phyloP scores from a whole-genome alignment of 2,797 vertebrate species.

The Lerista edwardsae region DNA sequence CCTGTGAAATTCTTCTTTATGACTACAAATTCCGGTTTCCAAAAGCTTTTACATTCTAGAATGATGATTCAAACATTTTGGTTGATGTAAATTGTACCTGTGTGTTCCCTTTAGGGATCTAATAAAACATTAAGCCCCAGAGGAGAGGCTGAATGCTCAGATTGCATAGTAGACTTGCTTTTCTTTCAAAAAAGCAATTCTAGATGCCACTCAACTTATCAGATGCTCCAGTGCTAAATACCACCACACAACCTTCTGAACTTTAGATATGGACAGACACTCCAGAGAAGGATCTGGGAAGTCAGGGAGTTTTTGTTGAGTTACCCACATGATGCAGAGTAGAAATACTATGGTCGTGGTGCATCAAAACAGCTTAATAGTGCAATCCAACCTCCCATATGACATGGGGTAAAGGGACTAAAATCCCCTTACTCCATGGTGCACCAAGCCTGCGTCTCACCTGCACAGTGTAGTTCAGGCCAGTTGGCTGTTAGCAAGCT shows the following conservation, averaged over 20 bases:
- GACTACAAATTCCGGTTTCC: neutral
- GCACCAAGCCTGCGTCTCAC: no score
- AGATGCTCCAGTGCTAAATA: neutral
- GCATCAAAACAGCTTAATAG: neutral
- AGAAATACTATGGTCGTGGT: no score
- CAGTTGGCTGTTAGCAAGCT: no score
- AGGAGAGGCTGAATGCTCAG: neutral
- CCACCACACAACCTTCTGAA: neutral
- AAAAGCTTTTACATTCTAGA: slow-evolving; percentile 31
- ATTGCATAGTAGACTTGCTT: neutral
- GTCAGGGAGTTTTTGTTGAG: neutral
- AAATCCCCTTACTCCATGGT: neutral
- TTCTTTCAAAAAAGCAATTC: neutral
- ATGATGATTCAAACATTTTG: slow-evolving; percentile 19
- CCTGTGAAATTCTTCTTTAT: slow-evolving; percentile 9
- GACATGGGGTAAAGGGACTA: no score
- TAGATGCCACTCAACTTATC: neutral
- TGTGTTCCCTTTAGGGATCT: slow-evolving; percentile 37
- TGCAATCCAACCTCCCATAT: no score
- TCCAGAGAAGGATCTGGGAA: neutral
- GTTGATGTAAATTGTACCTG: slow-evolving; percentile 25
- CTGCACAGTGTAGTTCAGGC: no score
- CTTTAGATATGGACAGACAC: neutral
- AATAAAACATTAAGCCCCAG: slow-evolving; percentile 17
- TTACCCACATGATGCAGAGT: neutral